Evolutionary conservation across 2,113 vertebrate species (phyloP).

Genomic region (Asarcornis scutulata): DNA sequence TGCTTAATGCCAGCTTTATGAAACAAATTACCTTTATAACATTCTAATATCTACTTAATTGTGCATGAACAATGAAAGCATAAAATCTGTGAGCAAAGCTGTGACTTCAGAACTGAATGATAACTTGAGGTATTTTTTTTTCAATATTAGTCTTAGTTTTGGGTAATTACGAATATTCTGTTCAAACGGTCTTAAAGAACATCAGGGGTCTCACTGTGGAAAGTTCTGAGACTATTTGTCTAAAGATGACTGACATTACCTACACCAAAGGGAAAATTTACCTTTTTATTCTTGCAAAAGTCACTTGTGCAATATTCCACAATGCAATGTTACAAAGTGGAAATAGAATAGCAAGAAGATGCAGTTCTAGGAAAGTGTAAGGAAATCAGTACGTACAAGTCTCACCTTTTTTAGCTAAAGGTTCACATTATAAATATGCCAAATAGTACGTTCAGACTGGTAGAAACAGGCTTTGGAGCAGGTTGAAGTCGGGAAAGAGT

Average conservation of each 20-base stretch:
- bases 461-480: accelerated
- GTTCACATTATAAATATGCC: not conserved
- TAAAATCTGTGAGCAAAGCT: not conserved
- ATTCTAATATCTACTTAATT: constrained; percentile 13
- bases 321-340: accelerated
- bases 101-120: not conserved
- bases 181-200: not conserved
- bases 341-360: not conserved
- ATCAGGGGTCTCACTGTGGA: not conserved
- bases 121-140: not conserved
- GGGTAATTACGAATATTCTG: not conserved
- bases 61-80: not conserved
- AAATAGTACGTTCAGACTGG: not conserved
- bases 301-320: not conserved
- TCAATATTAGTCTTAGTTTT: not conserved
- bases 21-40: constrained; percentile 25
- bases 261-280: not conserved
- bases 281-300: not conserved
- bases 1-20: not conserved
- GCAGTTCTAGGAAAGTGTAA: not conserved
- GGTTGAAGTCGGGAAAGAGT: too few relatives aligned
- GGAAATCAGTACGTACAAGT: not conserved
- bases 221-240: not conserved
- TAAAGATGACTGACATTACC: not conserved
- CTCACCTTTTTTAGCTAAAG: not conserved